phyloP scores from a whole-genome alignment of 2,888 invertebrate genomes.

The Phorcus lineatus region DNA sequence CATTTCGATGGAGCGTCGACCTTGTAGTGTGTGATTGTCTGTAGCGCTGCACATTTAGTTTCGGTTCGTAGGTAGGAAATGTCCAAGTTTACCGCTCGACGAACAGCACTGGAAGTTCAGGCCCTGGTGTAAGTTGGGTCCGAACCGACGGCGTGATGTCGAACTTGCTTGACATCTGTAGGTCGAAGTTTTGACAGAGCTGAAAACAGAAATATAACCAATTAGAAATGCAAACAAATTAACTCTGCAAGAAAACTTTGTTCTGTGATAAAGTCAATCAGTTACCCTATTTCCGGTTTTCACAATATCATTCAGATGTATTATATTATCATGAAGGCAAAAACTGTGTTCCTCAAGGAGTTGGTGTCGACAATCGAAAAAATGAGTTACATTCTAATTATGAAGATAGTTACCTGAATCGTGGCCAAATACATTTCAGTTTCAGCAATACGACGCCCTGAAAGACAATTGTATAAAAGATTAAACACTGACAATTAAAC shows the following conservation, averaged over 20 bases:
- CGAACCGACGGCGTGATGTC: slow-evolving; percentile 64
- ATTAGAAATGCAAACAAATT: neutral
- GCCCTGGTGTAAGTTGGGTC: slow-evolving; percentile 69
- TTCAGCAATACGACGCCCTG: slow-evolving; percentile 64
- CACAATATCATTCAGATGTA: too few species aligned
- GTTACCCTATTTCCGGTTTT: too few species aligned
- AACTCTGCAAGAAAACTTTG: neutral
- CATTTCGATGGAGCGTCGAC: neutral
- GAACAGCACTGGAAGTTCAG: slow-evolving; percentile 68
- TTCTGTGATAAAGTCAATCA: too few species aligned
- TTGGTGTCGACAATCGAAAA: too few species aligned
- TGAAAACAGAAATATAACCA: slow-evolving; percentile 47
- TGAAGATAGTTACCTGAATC: slow-evolving; percentile 53
- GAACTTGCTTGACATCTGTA: slow-evolving; percentile 50
- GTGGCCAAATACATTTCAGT: slow-evolving; percentile 58
- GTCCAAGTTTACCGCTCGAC: slow-evolving; percentile 51
- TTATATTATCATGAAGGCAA: too few species aligned
- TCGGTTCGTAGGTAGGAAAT: neutral
- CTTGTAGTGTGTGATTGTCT: slow-evolving; percentile 20
- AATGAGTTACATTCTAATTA: too few species aligned
- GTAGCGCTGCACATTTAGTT: neutral
- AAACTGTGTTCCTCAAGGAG: too few species aligned
- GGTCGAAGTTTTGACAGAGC: slow-evolving; percentile 68
- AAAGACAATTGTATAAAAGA: slow-evolving; percentile 12
- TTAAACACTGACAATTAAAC: neutral